Evolutionary conservation across 2,888 invertebrate species (phyloP).

Genomic region (Xestia rhomboidea): DNA sequence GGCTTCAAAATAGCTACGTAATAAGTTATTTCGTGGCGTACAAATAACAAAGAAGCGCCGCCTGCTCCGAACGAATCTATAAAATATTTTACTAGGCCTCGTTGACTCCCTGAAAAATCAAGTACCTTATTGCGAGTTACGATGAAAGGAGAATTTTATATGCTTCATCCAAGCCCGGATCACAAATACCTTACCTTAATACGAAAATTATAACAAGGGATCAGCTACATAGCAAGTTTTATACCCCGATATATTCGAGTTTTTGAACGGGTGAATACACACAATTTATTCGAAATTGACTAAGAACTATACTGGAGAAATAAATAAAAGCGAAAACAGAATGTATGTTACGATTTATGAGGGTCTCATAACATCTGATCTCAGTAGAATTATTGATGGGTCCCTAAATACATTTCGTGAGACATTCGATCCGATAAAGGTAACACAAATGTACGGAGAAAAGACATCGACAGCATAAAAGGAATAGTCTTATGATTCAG

Average conservation of each 20-base stretch:
- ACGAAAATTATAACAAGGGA: conserved; percentile 68
- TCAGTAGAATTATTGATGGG: conserved; percentile 49
- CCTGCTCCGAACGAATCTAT: conserved; percentile 44
- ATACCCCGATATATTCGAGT: conserved; percentile 51
- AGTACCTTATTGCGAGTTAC: conserved; percentile 53
- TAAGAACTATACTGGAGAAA: conserved; percentile 35
- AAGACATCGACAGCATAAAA: conserved; percentile 37
- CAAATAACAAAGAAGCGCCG: conserved; percentile 46
- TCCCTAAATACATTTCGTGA: conserved; percentile 50
- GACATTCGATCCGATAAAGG: conserved; percentile 50
- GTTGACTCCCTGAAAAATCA: conserved; percentile 55
- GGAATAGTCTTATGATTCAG: conserved; percentile 55
- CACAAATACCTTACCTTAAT: conserved; percentile 63
- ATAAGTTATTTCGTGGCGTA: conserved; percentile 43
- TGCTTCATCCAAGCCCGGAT: conserved; percentile 49
- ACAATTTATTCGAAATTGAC: conserved; percentile 53
- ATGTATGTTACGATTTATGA: conserved; percentile 39
- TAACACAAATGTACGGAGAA: conserved; percentile 53
- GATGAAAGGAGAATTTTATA: conserved; percentile 53
- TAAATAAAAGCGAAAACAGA: conserved; percentile 40
- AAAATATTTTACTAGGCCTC: conserved; percentile 56
- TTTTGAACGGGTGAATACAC: conserved; percentile 46
- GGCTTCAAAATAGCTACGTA: conserved; percentile 20
- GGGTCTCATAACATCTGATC: conserved; percentile 44
- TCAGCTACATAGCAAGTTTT: conserved; percentile 49